Evolutionary conservation across 2,113 vertebrate species (phyloP).

Genomic region (Callorhinus ursinus): DNA sequence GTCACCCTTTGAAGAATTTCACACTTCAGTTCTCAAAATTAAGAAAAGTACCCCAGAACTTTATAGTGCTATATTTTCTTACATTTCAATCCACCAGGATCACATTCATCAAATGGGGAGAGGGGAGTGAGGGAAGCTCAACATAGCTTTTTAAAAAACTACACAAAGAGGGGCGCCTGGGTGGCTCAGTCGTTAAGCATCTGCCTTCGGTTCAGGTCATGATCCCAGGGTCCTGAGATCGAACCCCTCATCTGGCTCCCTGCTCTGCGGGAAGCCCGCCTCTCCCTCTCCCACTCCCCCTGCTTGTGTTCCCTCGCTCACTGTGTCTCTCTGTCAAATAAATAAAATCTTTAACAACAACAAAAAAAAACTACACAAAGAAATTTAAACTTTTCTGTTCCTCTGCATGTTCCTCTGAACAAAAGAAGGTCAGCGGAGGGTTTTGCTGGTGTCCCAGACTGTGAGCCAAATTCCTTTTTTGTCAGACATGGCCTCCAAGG

Average conservation of each 20-base stretch:
- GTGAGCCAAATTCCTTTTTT: neutral
- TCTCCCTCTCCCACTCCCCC: no score
- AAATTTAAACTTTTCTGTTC: neutral
- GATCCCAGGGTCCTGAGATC: no score
- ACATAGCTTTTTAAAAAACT: neutral
- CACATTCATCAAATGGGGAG: neutral
- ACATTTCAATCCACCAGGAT: neutral
- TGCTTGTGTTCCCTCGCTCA: no score
- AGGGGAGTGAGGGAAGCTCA: neutral
- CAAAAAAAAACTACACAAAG: neutral
- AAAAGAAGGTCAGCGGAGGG: neutral
- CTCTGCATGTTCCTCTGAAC: neutral
- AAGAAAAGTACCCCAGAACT: neutral
- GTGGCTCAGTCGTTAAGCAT: no score
- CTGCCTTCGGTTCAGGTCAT: no score
- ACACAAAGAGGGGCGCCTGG: neutral
- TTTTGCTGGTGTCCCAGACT: neutral
- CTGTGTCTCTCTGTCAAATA: no score
- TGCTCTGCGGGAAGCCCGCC: no score
- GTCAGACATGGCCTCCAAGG: neutral
- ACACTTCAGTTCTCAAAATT: conserved; percentile 26
- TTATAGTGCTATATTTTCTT: neutral
- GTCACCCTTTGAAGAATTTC: conserved; percentile 35
- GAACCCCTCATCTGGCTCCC: no score
- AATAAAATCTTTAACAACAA: no score